Evolutionary conservation across 1,140 invertebrate species (phyloP).

Genomic region (Diachasma alloeum): DNA sequence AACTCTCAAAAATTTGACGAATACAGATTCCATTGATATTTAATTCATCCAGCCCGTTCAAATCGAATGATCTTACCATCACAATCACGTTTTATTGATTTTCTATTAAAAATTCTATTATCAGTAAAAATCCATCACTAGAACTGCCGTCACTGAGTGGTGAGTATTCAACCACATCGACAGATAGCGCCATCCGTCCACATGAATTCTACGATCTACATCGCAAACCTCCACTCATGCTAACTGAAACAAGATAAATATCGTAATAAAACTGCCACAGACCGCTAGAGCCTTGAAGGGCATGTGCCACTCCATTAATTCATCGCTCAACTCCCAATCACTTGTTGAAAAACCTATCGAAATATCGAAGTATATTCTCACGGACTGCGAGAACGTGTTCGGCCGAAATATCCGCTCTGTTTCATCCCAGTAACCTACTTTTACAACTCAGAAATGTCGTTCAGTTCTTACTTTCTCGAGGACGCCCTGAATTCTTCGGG

Average conservation of each 20-base stretch:
- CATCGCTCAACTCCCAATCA: neutral
- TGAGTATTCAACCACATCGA: no score
- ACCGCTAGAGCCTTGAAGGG: neutral
- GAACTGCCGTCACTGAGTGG: no score
- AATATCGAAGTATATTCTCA: neutral
- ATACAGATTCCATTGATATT: no score
- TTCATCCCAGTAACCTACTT: neutral
- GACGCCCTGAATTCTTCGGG: neutral
- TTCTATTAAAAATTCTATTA: no score
- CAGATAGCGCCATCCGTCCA: no score
- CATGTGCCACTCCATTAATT: neutral
- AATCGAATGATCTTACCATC: no score
- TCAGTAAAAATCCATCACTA: no score
- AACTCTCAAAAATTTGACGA: no score
- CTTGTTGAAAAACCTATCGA: neutral
- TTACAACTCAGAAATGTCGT: neutral
- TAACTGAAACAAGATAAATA: conserved; percentile 4
- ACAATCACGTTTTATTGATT: no score
- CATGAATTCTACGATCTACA: no score
- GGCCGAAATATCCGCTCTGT: neutral
- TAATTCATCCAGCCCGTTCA: no score
- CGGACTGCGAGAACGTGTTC: neutral
- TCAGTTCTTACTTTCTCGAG: neutral
- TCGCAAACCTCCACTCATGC: neutral
- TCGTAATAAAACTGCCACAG: neutral